These are phyloP conservation scores for Drosophila obscura DNA, from an alignment of 1,140 invertebrate species.

Conservation along the genomic window DNA sequence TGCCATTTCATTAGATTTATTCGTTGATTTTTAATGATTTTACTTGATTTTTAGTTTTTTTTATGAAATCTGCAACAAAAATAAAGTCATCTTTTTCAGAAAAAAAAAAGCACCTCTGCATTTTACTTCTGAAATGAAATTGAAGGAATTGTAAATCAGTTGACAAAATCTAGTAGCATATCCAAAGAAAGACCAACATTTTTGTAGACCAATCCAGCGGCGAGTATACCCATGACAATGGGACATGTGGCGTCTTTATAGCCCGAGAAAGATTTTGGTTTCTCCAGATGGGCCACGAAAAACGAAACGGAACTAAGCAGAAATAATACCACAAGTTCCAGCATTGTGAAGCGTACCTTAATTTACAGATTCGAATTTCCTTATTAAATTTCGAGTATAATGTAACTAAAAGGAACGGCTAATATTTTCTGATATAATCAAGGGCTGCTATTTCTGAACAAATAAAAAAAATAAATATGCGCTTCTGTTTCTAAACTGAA, in stretches of 20 bases:
- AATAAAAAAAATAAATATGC: not conserved
- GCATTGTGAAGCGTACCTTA: conserved; percentile 25
- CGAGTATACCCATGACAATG: conserved; percentile 9
- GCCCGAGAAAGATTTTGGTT: conserved; percentile 4
- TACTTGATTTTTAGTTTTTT: conserved; percentile 43
- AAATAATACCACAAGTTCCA: conserved; percentile 24
- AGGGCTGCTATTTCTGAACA: not conserved
- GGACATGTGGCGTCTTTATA: not conserved
- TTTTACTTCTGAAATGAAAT: not conserved
- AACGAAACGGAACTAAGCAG: conserved; percentile 22
- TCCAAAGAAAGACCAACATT: conserved; percentile 27
- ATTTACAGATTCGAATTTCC: no score
- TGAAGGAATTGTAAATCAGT: conserved; percentile 1
- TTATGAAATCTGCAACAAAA: conserved; percentile 35
- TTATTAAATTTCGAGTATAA: not conserved
- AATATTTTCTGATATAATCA: not conserved
- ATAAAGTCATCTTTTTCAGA: conserved; percentile 70
- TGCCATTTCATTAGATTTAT: conserved; percentile 40
- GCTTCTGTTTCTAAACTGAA: no score
- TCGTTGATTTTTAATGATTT: conserved; percentile 44
- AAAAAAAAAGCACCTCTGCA: not conserved
- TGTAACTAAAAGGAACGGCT: not conserved
- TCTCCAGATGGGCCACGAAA: conserved; percentile 33
- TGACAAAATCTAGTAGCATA: not conserved
- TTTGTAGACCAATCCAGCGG: conserved; percentile 20